phyloP scores from a whole-genome alignment of 2,888 invertebrate genomes.

The Xylota sylvarum region DNA sequence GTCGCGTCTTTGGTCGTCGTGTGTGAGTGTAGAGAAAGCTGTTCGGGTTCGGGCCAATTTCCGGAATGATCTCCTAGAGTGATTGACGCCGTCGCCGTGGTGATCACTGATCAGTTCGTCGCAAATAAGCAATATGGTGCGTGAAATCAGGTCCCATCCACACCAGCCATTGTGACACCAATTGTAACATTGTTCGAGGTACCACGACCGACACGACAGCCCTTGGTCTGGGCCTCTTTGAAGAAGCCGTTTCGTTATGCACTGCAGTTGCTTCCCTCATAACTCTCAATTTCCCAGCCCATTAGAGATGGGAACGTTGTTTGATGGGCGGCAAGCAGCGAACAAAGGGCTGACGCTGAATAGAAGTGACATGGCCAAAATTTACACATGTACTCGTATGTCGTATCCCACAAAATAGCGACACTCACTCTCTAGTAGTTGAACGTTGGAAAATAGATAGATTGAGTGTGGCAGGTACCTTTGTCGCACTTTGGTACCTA shows the following conservation, averaged over 20 bases:
- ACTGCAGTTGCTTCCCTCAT: conserved; percentile 68
- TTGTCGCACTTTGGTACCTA: conserved; percentile 67
- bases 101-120: conserved; percentile 37
- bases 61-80: conserved; percentile 55
- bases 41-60: conserved; percentile 44
- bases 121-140: conserved; percentile 59
- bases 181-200: conserved; percentile 49
- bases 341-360: conserved; percentile 73
- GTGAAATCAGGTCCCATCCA: conserved; percentile 71
- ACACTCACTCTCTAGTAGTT: conserved; percentile 45
- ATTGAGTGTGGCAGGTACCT: conserved; percentile 68
- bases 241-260: conserved; percentile 75
- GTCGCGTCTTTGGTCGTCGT: conserved; percentile 5
- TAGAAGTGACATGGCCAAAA: conserved; percentile 76
- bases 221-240: conserved; percentile 55
- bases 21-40: conserved; percentile 61
- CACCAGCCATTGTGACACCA: conserved; percentile 69
- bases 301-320: conserved; percentile 64
- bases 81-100: conserved; percentile 37
- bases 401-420: conserved; percentile 66
- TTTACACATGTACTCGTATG: conserved; percentile 65
- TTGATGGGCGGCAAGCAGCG: conserved; percentile 73
- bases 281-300: conserved; percentile 72
- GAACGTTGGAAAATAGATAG: conserved; percentile 39
- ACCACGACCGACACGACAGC: conserved; percentile 20